Base-by-base conservation (phyloP, 2,113 vertebrate genomes). In the Platanista minor region DNA sequence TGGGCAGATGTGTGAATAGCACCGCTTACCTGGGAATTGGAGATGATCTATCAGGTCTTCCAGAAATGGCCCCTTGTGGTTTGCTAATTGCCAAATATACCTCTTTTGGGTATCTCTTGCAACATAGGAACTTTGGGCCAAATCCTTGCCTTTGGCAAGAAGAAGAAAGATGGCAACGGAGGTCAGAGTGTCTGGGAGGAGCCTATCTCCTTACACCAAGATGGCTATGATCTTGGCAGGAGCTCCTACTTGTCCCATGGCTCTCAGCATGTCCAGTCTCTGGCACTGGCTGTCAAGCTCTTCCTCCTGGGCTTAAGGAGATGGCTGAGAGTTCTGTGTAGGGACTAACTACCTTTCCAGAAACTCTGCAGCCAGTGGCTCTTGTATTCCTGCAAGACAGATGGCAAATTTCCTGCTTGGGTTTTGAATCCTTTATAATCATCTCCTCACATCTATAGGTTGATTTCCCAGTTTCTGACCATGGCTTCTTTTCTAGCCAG, bases 171-270 rank as follows among this genome's bases (percentile, higher is more conserved):
- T 27, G 18, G 0, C 31, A 23, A 25, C 27, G 36, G 74, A 77
- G 6, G 8, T 2, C 17, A 21, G 1, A 31, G 12, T 43, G 14
- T n/a, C 21, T 88, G 10, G 33, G 33, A 49, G 64, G 27, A 66
- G 2, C 6, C 39, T 1, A 36, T 17, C 18, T 18, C 25, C n/a
- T 66, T 49, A 36, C 0, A 31, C 18, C 27, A 8, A 36, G 23
- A 27, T 41, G 66, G 14, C 5, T 92, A 20, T 75, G 13, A 31
- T 39, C 13, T 36, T 59, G 39, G 66, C 43, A 59, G 39, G n/a
- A 33, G 25, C 11, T 46, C 39, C 33, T 27, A 21, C 54, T 25
- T 2, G 20, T 13, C 17, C 29, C 0, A 0, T 0, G 15, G 15
- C 20, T 84, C 49, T 29, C n/a, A 23, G 43, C 10, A 0, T 33